Base-by-base conservation (phyloP, 1,140 invertebrate genomes). In the Brachionus rotundiformis region DNA sequence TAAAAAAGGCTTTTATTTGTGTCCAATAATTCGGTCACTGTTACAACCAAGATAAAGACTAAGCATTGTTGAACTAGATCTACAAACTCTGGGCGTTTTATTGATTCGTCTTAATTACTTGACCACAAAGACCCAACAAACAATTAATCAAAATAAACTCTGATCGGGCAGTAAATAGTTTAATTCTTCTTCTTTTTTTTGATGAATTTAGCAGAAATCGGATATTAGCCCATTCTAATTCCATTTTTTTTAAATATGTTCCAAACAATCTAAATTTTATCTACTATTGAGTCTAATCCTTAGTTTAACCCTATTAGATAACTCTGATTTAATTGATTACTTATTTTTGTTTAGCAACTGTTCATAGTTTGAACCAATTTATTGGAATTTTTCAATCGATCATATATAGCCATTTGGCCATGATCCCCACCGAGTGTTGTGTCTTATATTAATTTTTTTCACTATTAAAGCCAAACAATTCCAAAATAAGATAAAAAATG, bases 301-400 rank as follows among this genome's bases (percentile, higher is more conserved):
- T 36, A 68, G 29, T 11, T 63, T 29, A 16, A 63, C 33, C 29
- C 29, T 33, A 8, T 68, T 39, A 68, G 63, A 68, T 68, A 68
- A 68, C n/a, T 68, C 31, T 68, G 13, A 33, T 36, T 54, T 68
- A 68, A 68, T 68, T 68, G 63, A 68, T 68, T 68, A 39, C 63
- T 68, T n/a, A 68, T 33, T 68, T 25, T 68, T 68, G 63, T 39
- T 68, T 19, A 1, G 33, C 63, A 68, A 68, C 63, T 68, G 63
- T 68, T 68, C 33, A 33, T 54, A 54, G 47, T 54, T 54, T 54
- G 47, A 54, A 16, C 47, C 19, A 6, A 54, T 25, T 54, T 54
- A 25, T 54, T 54, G 47, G 19, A 54, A 54, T 54, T 54, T 41
- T 41, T 19, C 4, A 25, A 54, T 19, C 5, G 7, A 54, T 54